These are phyloP conservation scores for Cyprinodon diabolis DNA, from an alignment of 2,797 vertebrate species.

Conservation along the genomic window DNA sequence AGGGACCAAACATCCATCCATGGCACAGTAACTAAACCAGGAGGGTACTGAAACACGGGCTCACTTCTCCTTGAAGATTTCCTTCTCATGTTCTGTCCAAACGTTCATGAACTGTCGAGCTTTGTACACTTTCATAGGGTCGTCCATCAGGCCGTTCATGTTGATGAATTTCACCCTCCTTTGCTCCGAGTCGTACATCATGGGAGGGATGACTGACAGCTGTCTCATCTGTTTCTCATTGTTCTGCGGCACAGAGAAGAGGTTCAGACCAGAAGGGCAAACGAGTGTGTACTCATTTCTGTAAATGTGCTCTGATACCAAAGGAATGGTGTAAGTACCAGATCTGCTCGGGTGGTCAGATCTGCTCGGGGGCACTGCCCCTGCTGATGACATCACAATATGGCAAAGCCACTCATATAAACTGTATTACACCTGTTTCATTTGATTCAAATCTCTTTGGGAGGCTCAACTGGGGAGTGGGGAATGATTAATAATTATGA, in stretches of 20 bases:
- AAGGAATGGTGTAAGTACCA: too few species aligned
- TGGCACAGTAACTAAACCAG: background rate
- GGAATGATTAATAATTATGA: too few species aligned
- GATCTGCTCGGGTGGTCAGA: too few species aligned
- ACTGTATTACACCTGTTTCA: too few species aligned
- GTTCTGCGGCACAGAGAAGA: constrained; percentile 80
- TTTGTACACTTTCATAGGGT: constrained; percentile 98
- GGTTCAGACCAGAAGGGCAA: too few species aligned
- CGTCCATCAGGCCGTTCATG: constrained; percentile 98
- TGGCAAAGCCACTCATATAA: too few species aligned
- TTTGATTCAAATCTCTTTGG: too few species aligned
- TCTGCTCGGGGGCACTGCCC: too few species aligned
- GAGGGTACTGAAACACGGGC: constrained; percentile 28
- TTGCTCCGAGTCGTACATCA: constrained; percentile 98
- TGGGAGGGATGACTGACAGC: constrained; percentile 97
- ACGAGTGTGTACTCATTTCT: too few species aligned
- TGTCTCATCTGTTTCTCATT: constrained; percentile 99
- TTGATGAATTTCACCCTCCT: constrained; percentile 97
- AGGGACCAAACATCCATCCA: constrained; percentile 5
- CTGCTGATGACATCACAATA: too few species aligned
- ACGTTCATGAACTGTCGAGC: constrained; percentile 98
- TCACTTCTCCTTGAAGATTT: constrained; percentile 99
- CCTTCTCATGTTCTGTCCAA: constrained; percentile 98
- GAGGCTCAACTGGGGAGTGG: too few species aligned
- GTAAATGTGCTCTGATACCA: too few species aligned